Evolutionary conservation across 1,140 invertebrate genomes (phyloP).

Genomic region (Cydia strobilella): DNA sequence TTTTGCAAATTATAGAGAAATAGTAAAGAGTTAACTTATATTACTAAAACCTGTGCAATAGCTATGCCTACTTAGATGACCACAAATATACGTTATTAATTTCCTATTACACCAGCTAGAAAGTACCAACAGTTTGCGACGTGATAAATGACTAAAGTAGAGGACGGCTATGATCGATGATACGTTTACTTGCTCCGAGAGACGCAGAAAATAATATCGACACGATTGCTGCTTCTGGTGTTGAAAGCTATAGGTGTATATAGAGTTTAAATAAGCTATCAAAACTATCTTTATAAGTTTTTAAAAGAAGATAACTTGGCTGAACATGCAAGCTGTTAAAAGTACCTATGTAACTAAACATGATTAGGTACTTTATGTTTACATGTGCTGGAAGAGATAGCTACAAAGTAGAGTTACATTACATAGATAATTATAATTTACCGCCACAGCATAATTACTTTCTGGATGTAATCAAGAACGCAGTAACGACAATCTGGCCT

Average conservation of each 20-base stretch:
- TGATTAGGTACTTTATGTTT: not conserved
- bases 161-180: conserved; percentile 53
- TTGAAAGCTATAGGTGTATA: not conserved
- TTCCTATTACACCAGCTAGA: conserved; percentile 47
- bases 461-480: conserved; percentile 28
- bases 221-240: conserved; percentile 27
- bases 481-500: conserved; percentile 20
- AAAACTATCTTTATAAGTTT: not conserved
- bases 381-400: not conserved
- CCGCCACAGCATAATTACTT: conserved; percentile 12
- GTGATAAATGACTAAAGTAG: conserved; percentile 53
- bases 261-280: not conserved
- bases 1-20: not conserved
- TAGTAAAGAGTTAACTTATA: not conserved
- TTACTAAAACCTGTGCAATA: conserved; percentile 26
- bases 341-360: conserved; percentile 3
- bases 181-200: conserved; percentile 36
- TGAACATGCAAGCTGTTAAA: not conserved
- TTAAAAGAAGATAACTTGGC: not conserved
- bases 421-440: conserved; percentile 22
- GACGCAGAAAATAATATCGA: conserved; percentile 21
- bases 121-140: conserved; percentile 38
- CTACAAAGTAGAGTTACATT: conserved; percentile 2
- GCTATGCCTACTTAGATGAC: not conserved
- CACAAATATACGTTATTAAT: conserved; percentile 41